Conservation (phyloP, 2,888 invertebrate genomes). For the Trichacis sp. region DNA sequence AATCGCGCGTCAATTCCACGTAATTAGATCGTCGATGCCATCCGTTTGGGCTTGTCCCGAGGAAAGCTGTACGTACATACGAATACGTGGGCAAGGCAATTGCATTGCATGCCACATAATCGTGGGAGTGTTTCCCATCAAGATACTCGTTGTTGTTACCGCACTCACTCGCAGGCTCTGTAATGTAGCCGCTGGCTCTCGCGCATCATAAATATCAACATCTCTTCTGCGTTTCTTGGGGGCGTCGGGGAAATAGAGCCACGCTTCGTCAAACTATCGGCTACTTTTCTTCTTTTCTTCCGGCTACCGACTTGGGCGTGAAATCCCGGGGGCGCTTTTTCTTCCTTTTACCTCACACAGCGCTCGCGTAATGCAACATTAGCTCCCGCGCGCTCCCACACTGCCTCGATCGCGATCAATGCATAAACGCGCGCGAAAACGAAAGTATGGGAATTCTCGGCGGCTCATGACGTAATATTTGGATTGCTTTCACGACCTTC, state of each 20-base stretch:
- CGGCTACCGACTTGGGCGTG: not conserved
- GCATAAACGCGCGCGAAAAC: not conserved
- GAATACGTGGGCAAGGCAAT: conserved; percentile 54
- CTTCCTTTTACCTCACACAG: too few relatives aligned
- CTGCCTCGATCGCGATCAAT: too few relatives aligned
- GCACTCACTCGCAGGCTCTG: conserved; percentile 51
- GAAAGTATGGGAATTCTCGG: not conserved
- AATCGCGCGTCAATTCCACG: too few relatives aligned
- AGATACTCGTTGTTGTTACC: conserved; percentile 62
- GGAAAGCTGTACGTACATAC: too few relatives aligned
- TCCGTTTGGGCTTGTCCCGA: conserved; percentile 40
- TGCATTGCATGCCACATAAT: conserved; percentile 65
- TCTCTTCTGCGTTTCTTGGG: conserved; percentile 58
- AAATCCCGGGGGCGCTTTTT: too few relatives aligned
- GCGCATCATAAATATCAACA: conserved; percentile 60
- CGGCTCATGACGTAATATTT: too few relatives aligned
- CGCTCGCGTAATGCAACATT: too few relatives aligned
- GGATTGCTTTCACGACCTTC: too few relatives aligned
- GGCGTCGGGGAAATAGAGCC: conserved; percentile 47
- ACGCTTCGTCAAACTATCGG: not conserved
- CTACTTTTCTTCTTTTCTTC: not conserved
- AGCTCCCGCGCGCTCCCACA: too few relatives aligned
- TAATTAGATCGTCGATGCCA: conserved; percentile 58
- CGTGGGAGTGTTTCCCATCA: conserved; percentile 67
- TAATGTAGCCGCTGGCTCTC: too few relatives aligned